Conservation (phyloP, 2,797 vertebrate genomes). For the Hydrophis major region DNA sequence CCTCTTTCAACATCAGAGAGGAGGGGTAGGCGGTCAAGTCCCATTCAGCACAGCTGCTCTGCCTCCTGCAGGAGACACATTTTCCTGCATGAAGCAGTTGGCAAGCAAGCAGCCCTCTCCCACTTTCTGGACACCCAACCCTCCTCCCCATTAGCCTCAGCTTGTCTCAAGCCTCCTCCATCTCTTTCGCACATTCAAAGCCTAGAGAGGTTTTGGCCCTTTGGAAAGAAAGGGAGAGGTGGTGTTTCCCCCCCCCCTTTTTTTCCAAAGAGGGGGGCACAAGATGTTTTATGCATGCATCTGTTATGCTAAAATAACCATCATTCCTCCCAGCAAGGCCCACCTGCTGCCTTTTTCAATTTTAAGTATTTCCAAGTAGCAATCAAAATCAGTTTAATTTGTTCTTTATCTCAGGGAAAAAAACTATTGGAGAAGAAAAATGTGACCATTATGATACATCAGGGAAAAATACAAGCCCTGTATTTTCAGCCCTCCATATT, state of each 20-base stretch:
- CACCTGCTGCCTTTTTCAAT: constrained; percentile 84
- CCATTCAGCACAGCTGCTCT: neutral
- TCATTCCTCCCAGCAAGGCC: constrained; percentile 73
- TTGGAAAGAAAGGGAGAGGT: constrained; percentile 30
- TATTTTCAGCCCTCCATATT: constrained; percentile 75
- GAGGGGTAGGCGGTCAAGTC: neutral
- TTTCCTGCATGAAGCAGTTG: neutral
- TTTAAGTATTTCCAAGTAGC: constrained; percentile 84
- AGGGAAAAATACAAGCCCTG: constrained; percentile 80
- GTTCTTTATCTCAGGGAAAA: constrained; percentile 81
- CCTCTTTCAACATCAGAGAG: neutral
- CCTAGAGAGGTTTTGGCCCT: neutral
- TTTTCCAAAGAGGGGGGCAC: constrained; percentile 59
- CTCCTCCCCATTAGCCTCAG: fast-evolving
- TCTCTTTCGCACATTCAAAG: neutral
- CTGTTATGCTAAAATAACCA: constrained; percentile 81
- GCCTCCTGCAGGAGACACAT: neutral
- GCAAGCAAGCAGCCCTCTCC: fast-evolving
- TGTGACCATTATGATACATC: constrained; percentile 82
- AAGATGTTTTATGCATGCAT: constrained; percentile 76
- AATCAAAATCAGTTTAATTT: constrained; percentile 84
- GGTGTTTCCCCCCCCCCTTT: neutral
- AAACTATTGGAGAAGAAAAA: constrained; percentile 83
- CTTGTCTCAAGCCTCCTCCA: neutral
- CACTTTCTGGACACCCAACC: neutral